Conservation (phyloP, 2,888 invertebrate species). For the Physocephala rufipes region DNA sequence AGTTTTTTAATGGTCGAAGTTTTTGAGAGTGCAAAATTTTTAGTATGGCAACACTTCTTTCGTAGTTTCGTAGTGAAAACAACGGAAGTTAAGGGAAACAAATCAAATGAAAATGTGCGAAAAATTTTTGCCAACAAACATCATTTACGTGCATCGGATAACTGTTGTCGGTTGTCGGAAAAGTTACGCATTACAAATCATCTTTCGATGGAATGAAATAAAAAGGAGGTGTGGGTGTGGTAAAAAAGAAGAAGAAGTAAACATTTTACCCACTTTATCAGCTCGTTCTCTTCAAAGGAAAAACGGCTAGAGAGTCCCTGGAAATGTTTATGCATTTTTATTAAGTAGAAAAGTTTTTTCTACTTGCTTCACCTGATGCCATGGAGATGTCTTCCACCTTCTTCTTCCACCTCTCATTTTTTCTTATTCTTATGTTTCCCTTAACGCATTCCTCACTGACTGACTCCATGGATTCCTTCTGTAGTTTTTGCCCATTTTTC, state of each 20-base stretch:
- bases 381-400: constrained; percentile 27
- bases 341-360: constrained; percentile 34
- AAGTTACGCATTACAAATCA: constrained; percentile 46
- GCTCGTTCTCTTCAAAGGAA: neutral
- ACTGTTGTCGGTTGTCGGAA: constrained; percentile 41
- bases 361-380: constrained; percentile 38
- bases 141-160: constrained; percentile 20
- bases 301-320: too few species aligned
- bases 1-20: constrained; percentile 40
- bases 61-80: neutral
- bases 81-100: constrained; percentile 16
- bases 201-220: constrained; percentile 20
- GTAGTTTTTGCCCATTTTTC: too few species aligned
- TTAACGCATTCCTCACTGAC: constrained; percentile 18
- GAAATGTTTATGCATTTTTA: constrained; percentile 27
- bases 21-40: constrained; percentile 47
- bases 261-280: neutral
- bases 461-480: neutral
- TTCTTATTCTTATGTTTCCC: neutral
- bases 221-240: too few species aligned
- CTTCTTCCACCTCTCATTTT: neutral
- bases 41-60: constrained; percentile 37
- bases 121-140: constrained; percentile 20
- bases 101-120: constrained; percentile 34
- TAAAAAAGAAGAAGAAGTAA: constrained; percentile 4